Percentiles rank a stretch among this genome's conserved stretches.
Conservation (phyloP, 2,888 invertebrate species). For the Melanostoma scalare region DNA sequence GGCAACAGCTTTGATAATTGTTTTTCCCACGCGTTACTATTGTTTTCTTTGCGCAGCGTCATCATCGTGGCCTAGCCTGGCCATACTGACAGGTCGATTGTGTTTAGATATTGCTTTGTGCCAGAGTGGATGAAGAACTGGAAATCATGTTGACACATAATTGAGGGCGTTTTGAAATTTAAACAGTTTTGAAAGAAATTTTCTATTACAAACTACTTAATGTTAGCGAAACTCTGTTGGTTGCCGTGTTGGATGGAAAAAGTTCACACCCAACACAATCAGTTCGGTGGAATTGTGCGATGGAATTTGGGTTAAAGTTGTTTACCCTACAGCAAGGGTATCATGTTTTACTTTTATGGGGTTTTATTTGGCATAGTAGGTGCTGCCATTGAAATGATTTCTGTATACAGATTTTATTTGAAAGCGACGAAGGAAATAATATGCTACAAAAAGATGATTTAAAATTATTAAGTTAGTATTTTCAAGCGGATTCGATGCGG, state of each 20-base stretch:
- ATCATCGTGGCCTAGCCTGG: neutral
- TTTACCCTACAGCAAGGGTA: slow-evolving; percentile 17
- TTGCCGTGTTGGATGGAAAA: slow-evolving; percentile 33
- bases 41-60: slow-evolving; percentile 54
- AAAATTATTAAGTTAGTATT: too few species aligned
- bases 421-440: too few species aligned
- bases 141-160: slow-evolving; percentile 72
- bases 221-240: slow-evolving; percentile 11
- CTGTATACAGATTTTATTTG: too few species aligned
- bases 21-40: slow-evolving; percentile 71
- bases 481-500: too few species aligned
- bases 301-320: slow-evolving; percentile 66
- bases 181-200: slow-evolving; percentile 62
- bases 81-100: neutral
- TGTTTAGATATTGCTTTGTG: slow-evolving; percentile 26
- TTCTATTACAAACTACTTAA: slow-evolving; percentile 53
- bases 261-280: slow-evolving; percentile 63
- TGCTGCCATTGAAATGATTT: too few species aligned
- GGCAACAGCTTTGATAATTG: slow-evolving; percentile 68
- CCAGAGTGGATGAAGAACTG: slow-evolving; percentile 37
- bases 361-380: too few species aligned
- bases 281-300: slow-evolving; percentile 45
- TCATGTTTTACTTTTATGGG: too few species aligned
- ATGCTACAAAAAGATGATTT: too few species aligned
- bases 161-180: slow-evolving; percentile 72